Base-by-base conservation (phyloP, 2,888 invertebrate species). In the Lasioglossum vierecki region DNA sequence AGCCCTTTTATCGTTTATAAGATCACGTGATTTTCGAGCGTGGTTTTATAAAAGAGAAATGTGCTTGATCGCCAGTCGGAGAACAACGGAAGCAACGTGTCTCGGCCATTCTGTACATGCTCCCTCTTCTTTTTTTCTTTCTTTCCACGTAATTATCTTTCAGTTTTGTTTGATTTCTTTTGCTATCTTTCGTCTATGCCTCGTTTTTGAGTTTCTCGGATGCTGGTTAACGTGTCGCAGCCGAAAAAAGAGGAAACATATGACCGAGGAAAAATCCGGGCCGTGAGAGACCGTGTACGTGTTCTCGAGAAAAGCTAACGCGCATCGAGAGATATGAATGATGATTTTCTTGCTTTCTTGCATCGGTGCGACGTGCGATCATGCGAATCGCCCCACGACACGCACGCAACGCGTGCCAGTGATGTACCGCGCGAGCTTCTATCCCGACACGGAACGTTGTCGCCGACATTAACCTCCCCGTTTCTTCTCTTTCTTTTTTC, bases 291-390 rank as follows among this genome's bases (percentile, higher is more conserved):
- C 30, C 63, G 63, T 63, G 35, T 6, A 68, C 35, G 30, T 22
- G 63, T 63, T 30, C 63, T 22, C 63, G 26, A 30, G 6, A 30
- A 63, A 63, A 30, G 63, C 57, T n/a, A n/a, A 63, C 63, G 30
- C 63, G 63, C 30, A 63, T 63, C 26, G 63, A 30, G 30, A 30
- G 63, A 63, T 35, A 39, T 68, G 22, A 22, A 63, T 30, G 68
- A 57, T 87, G 30, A 30, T 30, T 30, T 83, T 88, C 82, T 86
- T 86, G 78, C 82, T 89, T 85, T 87, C 84, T 88, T 86, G 82
- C 80, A 88, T 85, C 68, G 46, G 79, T 81, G 75, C 72, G 74
- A 87, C 75, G 78, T 68, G 80, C 76, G 60, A 78, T 76, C 30
- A 18, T 63, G 18, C 63, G 30, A 30, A 63, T 57, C 57, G 57